Base-by-base conservation (phyloP, 2,888 invertebrate species). In the Bimastos eiseni region DNA sequence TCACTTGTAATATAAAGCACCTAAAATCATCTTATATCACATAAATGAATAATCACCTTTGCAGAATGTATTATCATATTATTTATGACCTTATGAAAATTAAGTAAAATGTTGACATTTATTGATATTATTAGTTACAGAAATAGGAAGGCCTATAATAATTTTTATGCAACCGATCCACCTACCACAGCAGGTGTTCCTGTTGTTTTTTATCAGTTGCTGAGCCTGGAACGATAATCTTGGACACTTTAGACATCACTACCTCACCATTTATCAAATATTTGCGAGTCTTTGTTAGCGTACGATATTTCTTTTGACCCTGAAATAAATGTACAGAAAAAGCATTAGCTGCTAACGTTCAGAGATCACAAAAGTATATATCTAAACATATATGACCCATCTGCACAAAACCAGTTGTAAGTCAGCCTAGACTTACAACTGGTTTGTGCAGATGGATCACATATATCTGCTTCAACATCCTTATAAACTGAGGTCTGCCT, bases 231-330 rank as follows among this genome's bases (percentile, higher is more conserved):
- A 93, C 93, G 24, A 95, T 94, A 4, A 95, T 93, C 92, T 98
- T 98, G 92, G 98, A 98, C 0, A 99, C 99, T 2, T 99, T 99
- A 0, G 98, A 98, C 34, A 99, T 99, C 91, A 99, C 97, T 90
- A 98, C 97, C 84, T 99, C 98, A 89, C 99, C 99, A 95, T 99
- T 99, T 84, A 99, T 98, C 95, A 98, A 97, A 95, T 98, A 99
- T 95, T 98, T 98, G 91, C 99, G 96, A 89, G 99, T 99, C 55
- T 99, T 97, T 93, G 99, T 99, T 92, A 99, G 96, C 0, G 99
- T 99, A 95, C 94, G 86, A 91, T 94, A 94, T 89, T 93, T 94
- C 93, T 94, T 94, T 91, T 93, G 94, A 93, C 94, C 92, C 92
- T 92, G 89, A 6, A 86, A 86, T 24, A 4, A 86, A 86, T 6